Evolutionary conservation across 64 coral and sea anemone species (phyloP), one percentile per base, ranked within the genome.

Genomic region (Cladopsammia gracilis): DNA sequence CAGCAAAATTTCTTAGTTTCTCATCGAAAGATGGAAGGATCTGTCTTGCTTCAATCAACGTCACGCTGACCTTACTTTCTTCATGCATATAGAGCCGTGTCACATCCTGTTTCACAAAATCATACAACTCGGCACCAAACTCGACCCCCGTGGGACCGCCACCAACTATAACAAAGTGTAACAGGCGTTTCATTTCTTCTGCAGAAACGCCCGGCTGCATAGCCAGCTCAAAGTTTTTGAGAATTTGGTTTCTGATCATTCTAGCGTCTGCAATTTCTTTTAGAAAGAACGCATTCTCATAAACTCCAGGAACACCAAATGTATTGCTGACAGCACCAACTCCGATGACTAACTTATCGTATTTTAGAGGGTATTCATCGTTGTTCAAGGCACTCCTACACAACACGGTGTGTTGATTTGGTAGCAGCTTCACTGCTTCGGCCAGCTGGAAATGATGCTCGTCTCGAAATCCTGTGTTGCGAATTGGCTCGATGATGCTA

Each of bases 61-160:
- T 99, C 59, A 99, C 98, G 5, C 95, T 91, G 3, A 99, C 98
- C 49, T 99, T 89, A 7, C 82, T 86, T 58, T 83, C 81, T 54
- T 99, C 98, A 72, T 99, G 98, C 3, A 89, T 60, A 76, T 99
- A 99, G 1, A 99, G 71, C 5, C 98, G 85, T 58, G 90, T 88
- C 1, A 99, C 98, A 80, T 99, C 94, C 76, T 99, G 94, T 62
- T 93, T 93, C 34, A 99, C 86, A 87, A 99, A 99, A 62, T 99
- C 98, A 73, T 99, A 99, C 18, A 99, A 89, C 70, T 99, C 98
- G 11, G 98, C 98, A 34, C 98, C 98, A 94, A 99, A 99, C 67
- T 99, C 98, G 9, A 99, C 98, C 10, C 98, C 98, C 0, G 98
- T 99, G 3, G 98, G 98, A 0, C 98, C 98, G 70, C 98, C 98